Base-by-base conservation (phyloP, 1,140 invertebrate genomes). In the Neotoxoptera formosana region DNA sequence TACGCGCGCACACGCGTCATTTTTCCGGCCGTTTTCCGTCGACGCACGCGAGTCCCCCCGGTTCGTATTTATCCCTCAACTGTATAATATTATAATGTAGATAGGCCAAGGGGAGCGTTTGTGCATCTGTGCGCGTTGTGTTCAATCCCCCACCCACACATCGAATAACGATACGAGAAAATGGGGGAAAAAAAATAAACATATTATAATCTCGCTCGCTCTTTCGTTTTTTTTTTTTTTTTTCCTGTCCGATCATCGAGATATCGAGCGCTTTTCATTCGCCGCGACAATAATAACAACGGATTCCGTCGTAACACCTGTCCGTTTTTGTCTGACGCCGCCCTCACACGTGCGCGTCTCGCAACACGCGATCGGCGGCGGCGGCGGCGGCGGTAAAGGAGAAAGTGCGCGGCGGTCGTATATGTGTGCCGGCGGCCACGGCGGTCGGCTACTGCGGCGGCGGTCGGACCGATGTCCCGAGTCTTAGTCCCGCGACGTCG, bases 1-100 rank as follows among this genome's bases (percentile, higher is more conserved):
- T 53, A 36, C 76, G 91, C 91, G 91, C 76, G 91, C 48, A 83
- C 76, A 53, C n/a, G 76, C n/a, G 91, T 76, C 0, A 47, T 91
- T 30, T 76, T 76, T 30, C 11, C 47, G 30, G 21, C 34, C 47
- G 91, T 23, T 45, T 25, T 17, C 89, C n/a, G 11, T 67, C 34
- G 36, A 48, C 89, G 34, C 89, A 53, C 47, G n/a, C n/a, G 48
- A 48, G 87, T 34, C 47, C 45, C 56, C 56, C 9, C 9, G 56
- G 56, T 60, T 30, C 56, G 25, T 30, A 25, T 60, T 21, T 53
- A 60, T 30, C 7, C 30, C 30, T 9, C 56, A 11, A 11, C 0
- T 60, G 30, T 25, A 21, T 30, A 60, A 11, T 21, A 21, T 21
- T 53, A 53, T 56, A 8, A 4, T 56, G n/a, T n/a, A n/a, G n/a